These are phyloP conservation scores for Acleris literana DNA, from an alignment of 2,888 invertebrate genomes.

Conservation along the genomic window DNA sequence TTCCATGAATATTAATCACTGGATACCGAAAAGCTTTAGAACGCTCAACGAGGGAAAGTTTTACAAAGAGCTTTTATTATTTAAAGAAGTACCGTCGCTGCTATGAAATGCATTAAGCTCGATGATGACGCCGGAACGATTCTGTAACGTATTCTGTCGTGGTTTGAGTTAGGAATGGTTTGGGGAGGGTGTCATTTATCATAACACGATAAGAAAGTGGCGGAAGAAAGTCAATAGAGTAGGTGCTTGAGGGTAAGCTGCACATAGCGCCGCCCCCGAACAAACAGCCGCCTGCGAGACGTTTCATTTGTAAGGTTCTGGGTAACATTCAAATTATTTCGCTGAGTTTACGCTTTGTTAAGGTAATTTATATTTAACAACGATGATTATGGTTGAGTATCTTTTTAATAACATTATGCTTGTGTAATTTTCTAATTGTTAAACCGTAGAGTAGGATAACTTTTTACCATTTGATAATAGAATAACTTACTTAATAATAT, in stretches of 20 bases:
- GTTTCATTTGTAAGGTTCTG: slow-evolving; percentile 35
- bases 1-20: slow-evolving; percentile 83
- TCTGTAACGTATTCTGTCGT: slow-evolving; percentile 40
- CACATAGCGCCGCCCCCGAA: slow-evolving; percentile 57
- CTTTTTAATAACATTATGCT: too few species aligned
- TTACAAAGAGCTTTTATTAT: slow-evolving; percentile 84
- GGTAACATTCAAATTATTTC: slow-evolving; percentile 33
- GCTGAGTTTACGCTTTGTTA: slow-evolving; percentile 19
- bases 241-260: slow-evolving; percentile 78
- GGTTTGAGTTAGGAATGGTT: slow-evolving; percentile 51
- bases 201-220: slow-evolving; percentile 81
- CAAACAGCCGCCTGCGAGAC: slow-evolving; percentile 55
- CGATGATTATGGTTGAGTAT: too few species aligned
- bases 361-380: background rate
- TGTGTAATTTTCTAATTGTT: too few species aligned
- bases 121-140: slow-evolving; percentile 45
- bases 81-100: slow-evolving; percentile 79
- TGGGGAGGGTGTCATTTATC: slow-evolving; percentile 62
- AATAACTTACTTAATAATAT: too few species aligned
- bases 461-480: too few species aligned
- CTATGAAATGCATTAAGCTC: slow-evolving; percentile 77
- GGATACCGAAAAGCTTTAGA: slow-evolving; percentile 82
- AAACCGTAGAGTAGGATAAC: too few species aligned
- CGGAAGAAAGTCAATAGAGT: slow-evolving; percentile 83
- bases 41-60: slow-evolving; percentile 83